Evolutionary conservation across 2,888 invertebrate genomes (phyloP).

Genomic region (Synanthedon tipuliformis): DNA sequence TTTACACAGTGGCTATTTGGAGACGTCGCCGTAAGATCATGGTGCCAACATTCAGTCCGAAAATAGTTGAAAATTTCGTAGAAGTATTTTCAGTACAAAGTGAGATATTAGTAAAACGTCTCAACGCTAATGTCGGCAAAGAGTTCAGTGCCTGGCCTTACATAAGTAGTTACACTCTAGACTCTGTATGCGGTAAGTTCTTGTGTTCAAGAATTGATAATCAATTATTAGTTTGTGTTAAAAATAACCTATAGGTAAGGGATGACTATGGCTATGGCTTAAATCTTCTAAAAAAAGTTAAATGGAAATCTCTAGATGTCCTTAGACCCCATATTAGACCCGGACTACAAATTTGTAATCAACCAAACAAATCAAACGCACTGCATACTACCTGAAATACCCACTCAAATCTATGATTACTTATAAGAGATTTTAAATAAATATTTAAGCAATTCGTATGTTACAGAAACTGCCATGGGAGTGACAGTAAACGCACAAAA

Average conservation of each 20-base stretch:
- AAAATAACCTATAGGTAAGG: too few species aligned
- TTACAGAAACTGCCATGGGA: constrained; percentile 50
- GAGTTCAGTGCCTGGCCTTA: constrained; percentile 65
- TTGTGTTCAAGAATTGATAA: too few species aligned
- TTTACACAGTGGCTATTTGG: constrained; percentile 65
- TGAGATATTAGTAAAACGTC: constrained; percentile 46
- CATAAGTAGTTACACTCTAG: constrained; percentile 69
- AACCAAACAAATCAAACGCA: neutral
- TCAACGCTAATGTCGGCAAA: constrained; percentile 26
- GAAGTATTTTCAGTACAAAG: constrained; percentile 73
- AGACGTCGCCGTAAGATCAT: constrained; percentile 71
- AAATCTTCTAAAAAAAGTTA: too few species aligned
- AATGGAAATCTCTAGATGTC: too few species aligned
- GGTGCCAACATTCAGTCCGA: constrained; percentile 76
- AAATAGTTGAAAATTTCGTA: constrained; percentile 74
- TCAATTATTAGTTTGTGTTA: too few species aligned
- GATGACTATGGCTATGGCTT: too few species aligned
- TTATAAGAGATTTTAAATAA: neutral
- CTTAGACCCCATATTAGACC: too few species aligned
- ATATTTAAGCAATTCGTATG: neutral
- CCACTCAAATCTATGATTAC: too few species aligned
- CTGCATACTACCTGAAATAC: too few species aligned
- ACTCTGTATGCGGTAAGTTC: constrained; percentile 72
- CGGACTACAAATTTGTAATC: too few species aligned
- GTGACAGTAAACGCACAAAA: constrained; percentile 47